A percentile compares a stretch with the other conserved stretches of the same genome.
Evolutionary conservation across 64 coral and sea anemone genomes (phyloP).

Genomic region (Stichodactyla helianthus): DNA sequence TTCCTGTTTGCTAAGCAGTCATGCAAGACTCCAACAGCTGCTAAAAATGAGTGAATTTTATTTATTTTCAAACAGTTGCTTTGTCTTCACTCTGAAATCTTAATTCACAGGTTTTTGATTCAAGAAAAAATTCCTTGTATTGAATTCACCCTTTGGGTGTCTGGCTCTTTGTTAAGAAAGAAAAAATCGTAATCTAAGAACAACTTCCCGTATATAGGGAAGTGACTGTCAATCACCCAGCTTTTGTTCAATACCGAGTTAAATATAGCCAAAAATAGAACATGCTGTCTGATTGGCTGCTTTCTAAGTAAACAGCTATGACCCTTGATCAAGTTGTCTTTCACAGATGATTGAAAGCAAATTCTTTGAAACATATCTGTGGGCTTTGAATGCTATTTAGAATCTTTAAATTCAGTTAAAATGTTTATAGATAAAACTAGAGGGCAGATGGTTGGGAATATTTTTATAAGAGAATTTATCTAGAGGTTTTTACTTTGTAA

Average conservation of each 20-base stretch:
- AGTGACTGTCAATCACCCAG: constrained; percentile 22
- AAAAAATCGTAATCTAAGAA: not conserved
- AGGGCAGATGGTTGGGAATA: not conserved
- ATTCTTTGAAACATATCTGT: not conserved
- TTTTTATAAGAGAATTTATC: not conserved
- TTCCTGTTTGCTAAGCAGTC: not conserved
- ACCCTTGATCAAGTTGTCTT: not conserved
- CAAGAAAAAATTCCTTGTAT: not conserved
- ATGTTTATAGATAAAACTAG: not conserved
- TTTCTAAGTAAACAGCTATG: not conserved
- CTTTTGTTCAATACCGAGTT: not conserved
- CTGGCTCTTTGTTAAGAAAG: not conserved
- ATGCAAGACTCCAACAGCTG: not conserved
- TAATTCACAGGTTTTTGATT: not conserved
- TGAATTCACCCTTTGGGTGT: not conserved
- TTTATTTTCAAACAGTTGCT: not conserved
- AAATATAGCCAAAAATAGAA: constrained; percentile 12
- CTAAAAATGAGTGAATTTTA: not conserved
- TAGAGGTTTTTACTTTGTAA: not conserved
- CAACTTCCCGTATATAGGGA: constrained; percentile 16
- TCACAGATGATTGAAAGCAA: constrained; percentile 3
- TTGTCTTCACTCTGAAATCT: not conserved
- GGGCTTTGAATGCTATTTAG: not conserved
- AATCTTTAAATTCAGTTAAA: not conserved
- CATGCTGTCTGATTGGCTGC: not conserved